Percentiles rank a stretch among this genome's conserved stretches.
phyloP scores from a whole-genome alignment of 1,140 invertebrate genomes.

The Brachionus manjavacas region DNA sequence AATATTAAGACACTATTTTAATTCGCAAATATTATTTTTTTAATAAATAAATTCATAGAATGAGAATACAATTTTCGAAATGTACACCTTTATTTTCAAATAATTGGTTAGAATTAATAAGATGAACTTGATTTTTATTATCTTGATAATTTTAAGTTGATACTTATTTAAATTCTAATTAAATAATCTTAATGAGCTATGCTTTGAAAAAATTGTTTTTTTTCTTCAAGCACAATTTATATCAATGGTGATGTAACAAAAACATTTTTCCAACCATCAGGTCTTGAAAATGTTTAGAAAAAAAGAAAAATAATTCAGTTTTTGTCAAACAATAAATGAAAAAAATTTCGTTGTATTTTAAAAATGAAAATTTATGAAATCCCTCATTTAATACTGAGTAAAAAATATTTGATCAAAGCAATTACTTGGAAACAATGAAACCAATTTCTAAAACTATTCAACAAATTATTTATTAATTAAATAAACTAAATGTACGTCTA shows the following conservation, averaged over 20 bases:
- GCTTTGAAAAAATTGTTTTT: neutral
- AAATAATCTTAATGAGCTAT: too few relatives aligned
- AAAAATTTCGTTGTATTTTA: neutral
- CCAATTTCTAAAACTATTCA: neutral
- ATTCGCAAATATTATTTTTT: neutral
- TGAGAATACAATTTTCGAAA: neutral
- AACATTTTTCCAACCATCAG: neutral
- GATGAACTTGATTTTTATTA: neutral
- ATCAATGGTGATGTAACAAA: neutral
- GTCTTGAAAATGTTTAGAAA: neutral
- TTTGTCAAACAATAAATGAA: neutral
- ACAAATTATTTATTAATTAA: neutral
- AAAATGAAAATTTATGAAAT: neutral
- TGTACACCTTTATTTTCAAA: neutral
- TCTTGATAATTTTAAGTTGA: neutral
- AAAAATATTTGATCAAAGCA: neutral
- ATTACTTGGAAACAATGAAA: constrained; percentile 1
- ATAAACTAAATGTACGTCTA: neutral
- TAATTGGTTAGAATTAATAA: neutral
- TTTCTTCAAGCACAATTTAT: neutral
- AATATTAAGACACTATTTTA: neutral
- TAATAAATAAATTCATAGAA: neutral
- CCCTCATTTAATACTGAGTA: neutral
- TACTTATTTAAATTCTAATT: neutral
- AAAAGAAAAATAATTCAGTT: neutral